Evolutionary conservation across 2,113 vertebrate genomes (phyloP).

Genomic region (Mesoclemmys tuberculata): DNA sequence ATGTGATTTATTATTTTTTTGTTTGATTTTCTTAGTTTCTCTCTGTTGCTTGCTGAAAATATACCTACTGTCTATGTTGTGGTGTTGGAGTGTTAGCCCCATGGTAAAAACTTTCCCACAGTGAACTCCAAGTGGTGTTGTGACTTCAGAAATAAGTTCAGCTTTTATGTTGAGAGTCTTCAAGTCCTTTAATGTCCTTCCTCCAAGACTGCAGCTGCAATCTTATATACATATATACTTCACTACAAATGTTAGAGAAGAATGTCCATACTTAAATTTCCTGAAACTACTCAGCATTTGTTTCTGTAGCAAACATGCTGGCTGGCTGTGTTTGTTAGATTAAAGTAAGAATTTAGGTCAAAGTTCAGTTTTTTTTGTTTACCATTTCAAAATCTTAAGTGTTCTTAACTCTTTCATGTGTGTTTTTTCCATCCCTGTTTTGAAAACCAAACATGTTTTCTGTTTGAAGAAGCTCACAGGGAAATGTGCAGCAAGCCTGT

Average conservation of each 20-base stretch:
- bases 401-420: conserved; percentile 74
- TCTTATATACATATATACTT: conserved; percentile 67
- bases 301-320: conserved; percentile 66
- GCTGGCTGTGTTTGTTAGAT: conserved; percentile 55
- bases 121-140: conserved; percentile 56
- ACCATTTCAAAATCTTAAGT: conserved; percentile 65
- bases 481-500: not conserved
- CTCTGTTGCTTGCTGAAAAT: conserved; percentile 63
- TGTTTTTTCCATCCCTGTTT: conserved; percentile 57
- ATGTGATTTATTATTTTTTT: conserved; percentile 39
- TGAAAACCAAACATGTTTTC: conserved; percentile 51
- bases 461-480: conserved; percentile 54
- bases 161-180: conserved; percentile 58
- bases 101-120: conserved; percentile 67
- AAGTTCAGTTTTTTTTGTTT: conserved; percentile 71
- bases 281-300: conserved; percentile 73
- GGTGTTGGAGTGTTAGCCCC: conserved; percentile 45
- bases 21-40: conserved; percentile 42
- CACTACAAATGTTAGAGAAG: conserved; percentile 72
- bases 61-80: conserved; percentile 62
- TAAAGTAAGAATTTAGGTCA: conserved; percentile 72
- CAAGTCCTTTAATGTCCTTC: conserved; percentile 60
- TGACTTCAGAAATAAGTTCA: conserved; percentile 56
- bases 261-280: conserved; percentile 73
- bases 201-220: conserved; percentile 61